Evolutionary conservation across 2,113 vertebrate species (phyloP).

Genomic region (Callocephalon fimbriatum): DNA sequence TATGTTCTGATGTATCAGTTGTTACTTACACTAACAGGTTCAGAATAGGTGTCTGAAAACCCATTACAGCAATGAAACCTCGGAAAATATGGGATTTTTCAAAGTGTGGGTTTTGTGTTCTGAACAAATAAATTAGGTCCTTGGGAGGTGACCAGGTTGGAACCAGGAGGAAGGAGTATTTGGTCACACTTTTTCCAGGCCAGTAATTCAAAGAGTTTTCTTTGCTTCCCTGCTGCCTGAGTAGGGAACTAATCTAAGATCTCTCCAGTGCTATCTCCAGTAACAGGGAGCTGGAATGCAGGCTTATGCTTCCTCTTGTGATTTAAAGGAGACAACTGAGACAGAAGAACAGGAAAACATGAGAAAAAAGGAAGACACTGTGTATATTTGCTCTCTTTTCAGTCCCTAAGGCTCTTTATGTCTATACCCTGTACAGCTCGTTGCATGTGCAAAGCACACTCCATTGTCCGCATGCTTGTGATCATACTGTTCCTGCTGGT

Average conservation of each 20-base stretch:
- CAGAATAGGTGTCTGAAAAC: background rate
- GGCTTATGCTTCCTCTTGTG: background rate
- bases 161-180: background rate
- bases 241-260: background rate
- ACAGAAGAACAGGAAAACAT: background rate
- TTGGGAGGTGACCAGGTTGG: background rate
- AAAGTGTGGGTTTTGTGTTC: background rate
- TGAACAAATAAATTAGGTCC: background rate
- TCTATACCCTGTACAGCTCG: background rate
- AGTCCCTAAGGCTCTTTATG: background rate
- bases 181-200: background rate
- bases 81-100: background rate
- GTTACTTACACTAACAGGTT: background rate
- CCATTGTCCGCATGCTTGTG: background rate
- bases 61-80: background rate
- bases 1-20: background rate
- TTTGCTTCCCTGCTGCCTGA: background rate
- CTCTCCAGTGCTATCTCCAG: fast-evolving
- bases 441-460: background rate
- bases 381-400: background rate
- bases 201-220: background rate
- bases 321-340: background rate
- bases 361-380: background rate
- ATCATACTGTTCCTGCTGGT: background rate
- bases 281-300: background rate